A percentile compares a stretch with the other conserved stretches of the same genome.
Evolutionary conservation across 2,113 vertebrate genomes (phyloP).

Genomic region (Erpornis zantholeuca): DNA sequence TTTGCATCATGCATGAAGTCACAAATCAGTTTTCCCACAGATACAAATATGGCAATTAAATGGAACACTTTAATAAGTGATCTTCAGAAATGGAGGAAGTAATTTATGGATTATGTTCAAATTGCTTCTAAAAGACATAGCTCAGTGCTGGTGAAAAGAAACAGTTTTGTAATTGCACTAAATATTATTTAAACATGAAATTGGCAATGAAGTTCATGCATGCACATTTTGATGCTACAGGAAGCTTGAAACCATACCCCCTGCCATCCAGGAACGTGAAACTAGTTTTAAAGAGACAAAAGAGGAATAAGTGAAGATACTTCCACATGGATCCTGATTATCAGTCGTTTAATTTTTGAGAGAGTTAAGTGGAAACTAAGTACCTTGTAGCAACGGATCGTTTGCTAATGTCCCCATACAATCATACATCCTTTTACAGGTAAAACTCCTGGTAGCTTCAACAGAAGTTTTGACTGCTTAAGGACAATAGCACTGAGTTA

Average conservation of each 20-base stretch:
- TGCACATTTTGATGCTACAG: constrained; percentile 74
- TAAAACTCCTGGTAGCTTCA: not conserved
- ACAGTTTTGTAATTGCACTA: constrained; percentile 28
- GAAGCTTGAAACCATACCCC: constrained; percentile 95
- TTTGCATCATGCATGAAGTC: constrained; percentile 66
- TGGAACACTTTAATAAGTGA: not conserved
- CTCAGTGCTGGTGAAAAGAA: constrained; percentile 38
- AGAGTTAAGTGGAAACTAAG: constrained; percentile 16
- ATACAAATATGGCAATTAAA: not conserved
- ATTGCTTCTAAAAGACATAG: not conserved
- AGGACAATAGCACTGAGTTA: not conserved
- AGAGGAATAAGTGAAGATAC: constrained; percentile 81
- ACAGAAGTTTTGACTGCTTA: constrained; percentile 5
- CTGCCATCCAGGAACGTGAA: constrained; percentile 98
- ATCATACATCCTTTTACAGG: not conserved
- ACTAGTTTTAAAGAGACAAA: constrained; percentile 93
- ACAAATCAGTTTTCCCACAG: constrained; percentile 15
- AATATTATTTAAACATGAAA: constrained; percentile 50
- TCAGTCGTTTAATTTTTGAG: constrained; percentile 30
- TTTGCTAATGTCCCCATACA: not conserved
- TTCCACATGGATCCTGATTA: constrained; percentile 52
- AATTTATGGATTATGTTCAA: not conserved
- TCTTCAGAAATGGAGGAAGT: not conserved
- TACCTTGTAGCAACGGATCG: not conserved
- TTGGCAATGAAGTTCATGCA: constrained; percentile 73